Percentiles rank a stretch among this genome's conserved stretches.
phyloP scores from a whole-genome alignment of 2,113 vertebrate genomes.

The Eurystomus gularis region DNA sequence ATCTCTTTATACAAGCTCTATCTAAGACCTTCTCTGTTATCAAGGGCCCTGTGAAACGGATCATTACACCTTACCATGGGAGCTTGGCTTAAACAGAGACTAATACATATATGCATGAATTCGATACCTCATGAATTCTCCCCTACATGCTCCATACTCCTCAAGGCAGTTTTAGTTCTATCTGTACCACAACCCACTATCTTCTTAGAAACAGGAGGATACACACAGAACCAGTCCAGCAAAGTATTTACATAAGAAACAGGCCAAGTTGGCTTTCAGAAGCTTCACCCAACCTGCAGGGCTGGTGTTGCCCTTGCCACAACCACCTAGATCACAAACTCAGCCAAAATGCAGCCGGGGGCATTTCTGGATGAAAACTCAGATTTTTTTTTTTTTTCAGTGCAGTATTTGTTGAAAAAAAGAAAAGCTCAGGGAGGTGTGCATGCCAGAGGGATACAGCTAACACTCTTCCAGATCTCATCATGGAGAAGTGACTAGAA shows the following conservation, averaged over 20 bases:
- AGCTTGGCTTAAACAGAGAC: background rate
- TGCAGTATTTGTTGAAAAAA: background rate
- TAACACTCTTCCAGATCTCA: background rate
- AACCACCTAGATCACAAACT: background rate
- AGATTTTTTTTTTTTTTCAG: background rate
- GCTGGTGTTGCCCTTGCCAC: background rate
- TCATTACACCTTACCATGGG: background rate
- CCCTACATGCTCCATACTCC: background rate
- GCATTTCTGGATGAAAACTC: background rate
- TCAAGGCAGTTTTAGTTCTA: background rate
- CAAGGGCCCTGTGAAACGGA: background rate
- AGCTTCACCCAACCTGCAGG: background rate
- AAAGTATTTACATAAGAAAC: background rate
- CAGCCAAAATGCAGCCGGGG: background rate
- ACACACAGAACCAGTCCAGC: slow-evolving; percentile 15
- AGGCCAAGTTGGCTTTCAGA: background rate
- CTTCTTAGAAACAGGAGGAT: background rate
- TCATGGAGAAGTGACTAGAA: background rate
- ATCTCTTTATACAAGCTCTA: background rate
- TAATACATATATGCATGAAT: background rate
- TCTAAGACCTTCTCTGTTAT: background rate
- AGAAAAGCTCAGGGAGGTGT: background rate
- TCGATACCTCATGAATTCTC: background rate
- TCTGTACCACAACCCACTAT: background rate
- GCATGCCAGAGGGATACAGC: background rate